Percentiles rank a stretch among this genome's conserved stretches.
phyloP scores from a whole-genome alignment of 1,140 invertebrate species.

The Battus philenor region DNA sequence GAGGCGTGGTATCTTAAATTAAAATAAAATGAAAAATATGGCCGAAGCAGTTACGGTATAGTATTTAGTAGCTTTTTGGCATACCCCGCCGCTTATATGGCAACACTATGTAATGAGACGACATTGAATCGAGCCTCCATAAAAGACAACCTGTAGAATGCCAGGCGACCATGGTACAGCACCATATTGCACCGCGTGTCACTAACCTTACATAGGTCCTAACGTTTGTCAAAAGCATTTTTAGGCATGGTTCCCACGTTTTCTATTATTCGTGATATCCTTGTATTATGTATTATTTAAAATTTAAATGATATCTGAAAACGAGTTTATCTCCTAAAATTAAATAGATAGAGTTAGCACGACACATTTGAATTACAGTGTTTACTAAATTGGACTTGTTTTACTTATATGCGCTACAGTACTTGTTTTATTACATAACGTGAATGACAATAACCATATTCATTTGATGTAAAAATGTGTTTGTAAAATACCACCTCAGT shows the following conservation, averaged over 20 bases:
- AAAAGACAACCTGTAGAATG: conserved; percentile 41
- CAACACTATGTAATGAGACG: conserved; percentile 15
- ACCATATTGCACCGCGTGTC: not conserved
- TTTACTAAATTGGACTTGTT: no score
- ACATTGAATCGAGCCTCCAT: conserved; percentile 20
- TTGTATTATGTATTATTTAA: no score
- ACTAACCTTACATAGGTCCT: not conserved
- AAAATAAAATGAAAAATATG: conserved; percentile 9
- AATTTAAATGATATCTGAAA: no score
- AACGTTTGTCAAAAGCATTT: not conserved
- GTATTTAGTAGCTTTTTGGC: conserved; percentile 27
- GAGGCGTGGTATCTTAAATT: conserved; percentile 4
- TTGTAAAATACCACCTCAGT: no score
- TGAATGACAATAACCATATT: no score
- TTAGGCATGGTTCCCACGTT: not conserved
- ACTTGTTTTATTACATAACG: no score
- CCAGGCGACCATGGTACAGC: conserved; percentile 4
- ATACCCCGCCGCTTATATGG: conserved; percentile 22
- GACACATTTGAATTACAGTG: no score
- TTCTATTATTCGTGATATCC: no score
- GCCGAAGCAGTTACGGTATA: not conserved
- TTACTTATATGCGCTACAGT: no score
- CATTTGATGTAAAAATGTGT: no score
- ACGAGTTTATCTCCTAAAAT: no score
- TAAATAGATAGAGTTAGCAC: no score